Conservation (phyloP, 2,888 invertebrate genomes). For the Drosophila atroscutellata region DNA sequence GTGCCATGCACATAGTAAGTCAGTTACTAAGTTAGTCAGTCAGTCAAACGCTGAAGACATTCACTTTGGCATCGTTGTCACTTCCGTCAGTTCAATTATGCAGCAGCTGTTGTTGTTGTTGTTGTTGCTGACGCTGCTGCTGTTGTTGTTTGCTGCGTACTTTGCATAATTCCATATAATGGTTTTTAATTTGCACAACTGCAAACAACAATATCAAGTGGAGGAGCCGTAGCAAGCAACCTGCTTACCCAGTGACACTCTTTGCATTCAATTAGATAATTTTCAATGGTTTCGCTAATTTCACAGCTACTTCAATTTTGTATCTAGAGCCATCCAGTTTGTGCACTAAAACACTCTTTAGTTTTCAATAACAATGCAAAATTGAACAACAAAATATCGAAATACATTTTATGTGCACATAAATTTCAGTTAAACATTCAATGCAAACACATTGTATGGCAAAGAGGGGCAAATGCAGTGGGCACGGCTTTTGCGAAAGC, state of each 20-base stretch:
- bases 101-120: slow-evolving; percentile 59
- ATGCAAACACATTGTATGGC: slow-evolving; percentile 13
- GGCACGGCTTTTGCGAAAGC: slow-evolving; percentile 47
- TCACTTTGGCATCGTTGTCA: slow-evolving; percentile 62
- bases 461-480: neutral
- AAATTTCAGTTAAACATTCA: slow-evolving; percentile 62
- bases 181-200: slow-evolving; percentile 71
- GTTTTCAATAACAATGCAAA: slow-evolving; percentile 63
- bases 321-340: slow-evolving; percentile 6
- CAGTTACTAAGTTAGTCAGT: slow-evolving; percentile 40
- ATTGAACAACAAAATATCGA: slow-evolving; percentile 52
- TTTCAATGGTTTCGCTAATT: slow-evolving; percentile 60
- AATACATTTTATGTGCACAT: slow-evolving; percentile 59
- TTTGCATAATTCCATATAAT: slow-evolving; percentile 76
- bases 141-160: slow-evolving; percentile 54
- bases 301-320: slow-evolving; percentile 18
- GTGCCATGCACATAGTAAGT: slow-evolving; percentile 6
- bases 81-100: slow-evolving; percentile 74
- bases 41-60: slow-evolving; percentile 52
- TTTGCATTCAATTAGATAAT: slow-evolving; percentile 54
- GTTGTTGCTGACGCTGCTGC: slow-evolving; percentile 20
- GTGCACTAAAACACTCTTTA: slow-evolving; percentile 3
- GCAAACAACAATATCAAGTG: slow-evolving; percentile 65
- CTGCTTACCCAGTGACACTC: slow-evolving; percentile 52
- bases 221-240: slow-evolving; percentile 24